phyloP scores from a whole-genome alignment of 1,140 invertebrate species.

The Drosophila eugracilis region DNA sequence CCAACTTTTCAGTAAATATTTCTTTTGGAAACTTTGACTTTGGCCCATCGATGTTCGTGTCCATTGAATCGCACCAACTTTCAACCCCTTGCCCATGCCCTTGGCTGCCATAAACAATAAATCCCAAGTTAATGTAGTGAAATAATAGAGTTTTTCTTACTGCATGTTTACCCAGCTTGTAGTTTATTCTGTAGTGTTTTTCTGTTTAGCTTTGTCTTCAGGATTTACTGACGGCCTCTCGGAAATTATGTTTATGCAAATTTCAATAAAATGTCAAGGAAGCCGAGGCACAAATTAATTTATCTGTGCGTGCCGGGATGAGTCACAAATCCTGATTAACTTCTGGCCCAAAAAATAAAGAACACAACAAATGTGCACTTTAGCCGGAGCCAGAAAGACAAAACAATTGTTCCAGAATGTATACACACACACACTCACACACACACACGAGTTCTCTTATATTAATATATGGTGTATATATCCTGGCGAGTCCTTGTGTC shows the following conservation, averaged over 20 bases:
- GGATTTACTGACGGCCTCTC: slow-evolving; percentile 62
- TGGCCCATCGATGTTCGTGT: slow-evolving; percentile 28
- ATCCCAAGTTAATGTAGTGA: slow-evolving; percentile 78
- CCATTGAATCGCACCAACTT: slow-evolving; percentile 9
- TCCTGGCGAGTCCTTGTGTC: slow-evolving; percentile 46
- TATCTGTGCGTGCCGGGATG: slow-evolving; percentile 47
- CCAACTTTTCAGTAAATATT: slow-evolving; percentile 47
- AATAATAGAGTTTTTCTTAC: slow-evolving; percentile 76
- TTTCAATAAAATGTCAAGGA: slow-evolving; percentile 61
- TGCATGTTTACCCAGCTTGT: slow-evolving; percentile 9
- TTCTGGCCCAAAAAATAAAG: slow-evolving; percentile 52
- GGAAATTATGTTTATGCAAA: slow-evolving; percentile 81
- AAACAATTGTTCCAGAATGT: slow-evolving; percentile 73
- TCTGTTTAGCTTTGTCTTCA: slow-evolving; percentile 40
- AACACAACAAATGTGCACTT: slow-evolving; percentile 63
- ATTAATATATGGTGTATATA: slow-evolving; percentile 39
- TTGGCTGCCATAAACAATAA: slow-evolving; percentile 69
- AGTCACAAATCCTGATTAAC: slow-evolving; percentile 80
- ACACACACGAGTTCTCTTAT: slow-evolving; percentile 34
- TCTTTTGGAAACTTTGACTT: slow-evolving; percentile 33
- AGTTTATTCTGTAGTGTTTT: slow-evolving; percentile 44
- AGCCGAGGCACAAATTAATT: slow-evolving; percentile 70
- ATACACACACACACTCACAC: too few relatives aligned
- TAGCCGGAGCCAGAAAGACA: slow-evolving; percentile 56
- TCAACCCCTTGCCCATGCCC: background rate